Base-by-base conservation (phyloP, 2,113 vertebrate genomes). In the Arothron firmamentum region DNA sequence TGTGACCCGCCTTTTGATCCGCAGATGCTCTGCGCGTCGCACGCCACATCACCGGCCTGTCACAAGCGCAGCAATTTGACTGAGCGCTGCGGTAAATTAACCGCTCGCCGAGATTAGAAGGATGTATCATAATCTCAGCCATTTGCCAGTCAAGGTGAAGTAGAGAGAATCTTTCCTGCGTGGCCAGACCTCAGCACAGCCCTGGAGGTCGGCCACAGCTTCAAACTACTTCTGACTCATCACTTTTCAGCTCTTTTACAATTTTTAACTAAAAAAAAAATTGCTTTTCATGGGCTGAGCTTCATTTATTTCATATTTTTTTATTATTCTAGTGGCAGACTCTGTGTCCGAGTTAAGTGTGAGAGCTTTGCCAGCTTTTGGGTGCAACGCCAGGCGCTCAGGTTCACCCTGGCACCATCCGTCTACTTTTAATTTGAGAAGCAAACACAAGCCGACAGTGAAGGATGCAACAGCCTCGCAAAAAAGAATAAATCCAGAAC, bases 1-100 rank as follows among this genome's bases (percentile, higher is more conserved):
- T 78, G 74, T 82, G 80, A 85, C 80, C 79, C 75, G 72, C 56
- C 83, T 82, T 83, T 79, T 82, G 74, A 84, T 82, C 62, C 64
- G 41, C 78, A 74, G 65, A 79, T 63, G 61, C 59, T 61, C 65
- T 50, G 43, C 59, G 23, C 58, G 23, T 52, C 62, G 68, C 62
- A 53, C 62, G 62, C 64, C 71, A 69, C 63, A 12, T 45, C 58
- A 57, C 65, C 72, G 56, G 80, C 78, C 75, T 72, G 74, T 78
- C 76, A 70, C 45, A 79, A 65, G 56, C 62, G 60, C 21, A 21
- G 57, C 46, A 19, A 21, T 67, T 79, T 67, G 52, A 57, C 67
- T 23, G 23, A 66, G 5, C 31, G 46, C 68, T 75, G 52, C 56
- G 57, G 66, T 49, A 64, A 62, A 80, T 77, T 68, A 77, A 80